Evolutionary conservation across 2,797 vertebrate genomes (phyloP), one percentile per base, ranked within the genome.

Genomic region (Corythornis leucogaster): DNA sequence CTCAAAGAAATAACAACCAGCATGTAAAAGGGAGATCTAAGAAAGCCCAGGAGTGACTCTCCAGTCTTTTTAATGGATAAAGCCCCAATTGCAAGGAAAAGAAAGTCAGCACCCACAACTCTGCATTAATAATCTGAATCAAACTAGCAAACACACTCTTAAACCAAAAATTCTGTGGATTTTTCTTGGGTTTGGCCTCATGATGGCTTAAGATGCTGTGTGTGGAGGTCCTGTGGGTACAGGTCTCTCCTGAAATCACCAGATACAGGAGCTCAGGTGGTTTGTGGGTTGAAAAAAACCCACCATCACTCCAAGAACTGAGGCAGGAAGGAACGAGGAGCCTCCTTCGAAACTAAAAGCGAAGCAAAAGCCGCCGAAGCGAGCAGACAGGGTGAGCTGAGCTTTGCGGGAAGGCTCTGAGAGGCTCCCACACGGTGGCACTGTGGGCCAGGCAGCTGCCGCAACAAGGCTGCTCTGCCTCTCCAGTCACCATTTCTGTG

Each of bases 361-460:
- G 6, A 53, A 30, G 17, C 3, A 6, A 30, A 63, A 38, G 31
- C 38, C 19, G 51, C 16, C 14, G 30, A 0, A 9, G 71, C 6
- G 12, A n/a, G 46, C 26, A 25, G 45, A 4, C 1, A 11, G 40
- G 3, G 17, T 5, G 3, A 15, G 4, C 54, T 70, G 0, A 80
- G 74, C 17, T 74, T 75, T 51, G 81, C 24, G 33, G 75, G 73
- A 53, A 73, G 55, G 78, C 55, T 13, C 40, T 28, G 57, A 90
- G 76, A 45, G 43, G 91, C 55, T 48, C 96, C 96, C 96, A 96
- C 95, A 95, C 84, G 97, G 90, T 96, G 96, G 96, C 95, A 96
- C 93, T 94, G 77, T 74, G 87, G 89, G 21, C 92, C 82, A 93
- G 91, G 93, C 84, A 15, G 74, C 67, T 53, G 80, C 68, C 7